Conservation (phyloP, 1,140 invertebrate genomes). For the Oedothorax gibbosus region DNA sequence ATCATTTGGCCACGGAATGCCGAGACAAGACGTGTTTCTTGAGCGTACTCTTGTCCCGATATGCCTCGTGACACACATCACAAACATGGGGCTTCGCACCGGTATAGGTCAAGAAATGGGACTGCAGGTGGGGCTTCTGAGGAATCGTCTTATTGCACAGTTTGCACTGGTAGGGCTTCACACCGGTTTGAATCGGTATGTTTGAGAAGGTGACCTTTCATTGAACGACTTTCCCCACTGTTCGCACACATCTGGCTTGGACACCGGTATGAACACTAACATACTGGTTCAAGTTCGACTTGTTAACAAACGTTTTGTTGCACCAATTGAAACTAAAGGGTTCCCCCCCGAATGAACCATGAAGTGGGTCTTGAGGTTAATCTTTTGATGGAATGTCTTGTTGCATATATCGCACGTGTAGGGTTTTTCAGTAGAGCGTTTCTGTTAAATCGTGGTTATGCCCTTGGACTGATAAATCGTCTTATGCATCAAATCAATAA, state of each 20-base stretch:
- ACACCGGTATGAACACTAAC: not conserved
- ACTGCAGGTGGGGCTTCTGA: not conserved
- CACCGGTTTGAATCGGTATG: slow-evolving; percentile 1
- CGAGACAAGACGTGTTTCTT: not conserved
- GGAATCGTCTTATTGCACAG: slow-evolving; percentile 10
- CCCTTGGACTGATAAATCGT: too few species aligned
- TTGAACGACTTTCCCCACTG: not conserved
- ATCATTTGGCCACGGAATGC: too few species aligned
- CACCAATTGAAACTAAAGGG: not conserved
- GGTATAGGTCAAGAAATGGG: slow-evolving; percentile 17
- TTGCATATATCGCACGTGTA: too few species aligned
- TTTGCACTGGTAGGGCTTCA: slow-evolving; percentile 4
- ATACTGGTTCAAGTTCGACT: not conserved
- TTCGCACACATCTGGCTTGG: not conserved
- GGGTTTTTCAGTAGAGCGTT: too few species aligned
- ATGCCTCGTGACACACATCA: slow-evolving; percentile 16
- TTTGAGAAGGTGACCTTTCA: not conserved
- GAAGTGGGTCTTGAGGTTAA: too few species aligned
- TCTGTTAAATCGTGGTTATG: too few species aligned
- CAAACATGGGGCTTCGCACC: slow-evolving; percentile 18
- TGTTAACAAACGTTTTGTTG: not conserved
- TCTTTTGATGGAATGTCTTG: too few species aligned
- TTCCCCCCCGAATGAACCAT: too few species aligned
- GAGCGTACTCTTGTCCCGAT: not conserved
- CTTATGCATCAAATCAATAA: too few species aligned